Conservation (phyloP, 2,113 vertebrate genomes). For the Gallinago media region DNA sequence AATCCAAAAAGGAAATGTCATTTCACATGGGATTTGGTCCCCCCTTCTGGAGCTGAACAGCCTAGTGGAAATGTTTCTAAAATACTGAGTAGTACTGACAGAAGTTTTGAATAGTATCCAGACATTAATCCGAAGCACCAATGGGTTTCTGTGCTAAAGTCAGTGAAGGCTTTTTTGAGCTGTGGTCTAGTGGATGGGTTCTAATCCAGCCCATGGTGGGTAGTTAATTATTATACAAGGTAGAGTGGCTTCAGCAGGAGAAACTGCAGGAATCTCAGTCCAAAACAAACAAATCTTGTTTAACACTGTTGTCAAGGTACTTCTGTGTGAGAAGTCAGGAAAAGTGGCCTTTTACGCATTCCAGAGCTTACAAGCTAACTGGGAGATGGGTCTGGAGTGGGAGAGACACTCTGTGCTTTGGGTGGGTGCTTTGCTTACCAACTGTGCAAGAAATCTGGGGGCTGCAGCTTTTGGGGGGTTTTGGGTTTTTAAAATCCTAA, state of each 20-base stretch:
- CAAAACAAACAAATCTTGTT: too few relatives aligned
- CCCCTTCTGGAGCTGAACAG: not conserved
- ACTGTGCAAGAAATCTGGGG: not conserved
- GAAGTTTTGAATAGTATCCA: not conserved
- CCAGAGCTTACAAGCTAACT: not conserved
- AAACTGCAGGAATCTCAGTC: not conserved
- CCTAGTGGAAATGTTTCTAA: not conserved
- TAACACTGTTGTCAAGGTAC: not conserved
- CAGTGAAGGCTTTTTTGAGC: not conserved
- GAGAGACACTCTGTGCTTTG: not conserved
- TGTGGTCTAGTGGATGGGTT: not conserved
- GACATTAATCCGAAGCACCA: not conserved
- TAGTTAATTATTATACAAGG: not conserved
- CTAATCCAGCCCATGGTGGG: not conserved
- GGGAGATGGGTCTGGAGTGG: not conserved
- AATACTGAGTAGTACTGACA: not conserved
- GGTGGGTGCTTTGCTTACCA: not conserved
- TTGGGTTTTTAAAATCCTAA: not conserved
- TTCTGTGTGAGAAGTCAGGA: not conserved
- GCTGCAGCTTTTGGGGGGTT: not conserved
- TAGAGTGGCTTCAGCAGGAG: not conserved
- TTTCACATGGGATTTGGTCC: not conserved
- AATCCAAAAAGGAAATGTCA: not conserved
- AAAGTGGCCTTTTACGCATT: not conserved
- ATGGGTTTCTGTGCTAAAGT: not conserved